A percentile compares a stretch with the other conserved stretches of the same genome.
Conservation (phyloP, 2,797 vertebrate species). For the Poecilia gillii region DNA sequence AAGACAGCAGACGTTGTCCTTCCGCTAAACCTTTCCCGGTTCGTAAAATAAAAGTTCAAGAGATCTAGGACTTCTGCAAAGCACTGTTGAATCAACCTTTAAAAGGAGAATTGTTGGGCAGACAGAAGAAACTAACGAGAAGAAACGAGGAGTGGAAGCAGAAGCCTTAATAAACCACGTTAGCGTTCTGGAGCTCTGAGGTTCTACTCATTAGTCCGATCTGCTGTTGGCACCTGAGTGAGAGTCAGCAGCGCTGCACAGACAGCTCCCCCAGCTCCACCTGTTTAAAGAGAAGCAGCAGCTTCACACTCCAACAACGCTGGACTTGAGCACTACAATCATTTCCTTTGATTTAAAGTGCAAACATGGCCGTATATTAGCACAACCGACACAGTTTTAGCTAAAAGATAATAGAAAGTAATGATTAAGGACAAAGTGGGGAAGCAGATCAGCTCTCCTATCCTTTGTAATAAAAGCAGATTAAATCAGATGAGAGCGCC, state of each 20-base stretch:
- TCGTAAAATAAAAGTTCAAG: background rate
- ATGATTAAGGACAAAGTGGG: background rate
- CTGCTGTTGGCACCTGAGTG: slow-evolving; percentile 69
- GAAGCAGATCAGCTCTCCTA: background rate
- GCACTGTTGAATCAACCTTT: background rate
- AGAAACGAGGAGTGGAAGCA: slow-evolving; percentile 15
- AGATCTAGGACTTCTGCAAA: background rate
- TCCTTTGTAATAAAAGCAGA: background rate
- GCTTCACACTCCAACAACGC: slow-evolving; percentile 4
- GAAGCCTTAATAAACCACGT: slow-evolving; percentile 45
- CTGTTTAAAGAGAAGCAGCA: slow-evolving; percentile 73
- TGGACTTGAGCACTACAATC: background rate
- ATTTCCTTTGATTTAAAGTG: background rate
- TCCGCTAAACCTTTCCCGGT: background rate
- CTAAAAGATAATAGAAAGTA: background rate
- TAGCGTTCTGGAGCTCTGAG: slow-evolving; percentile 39
- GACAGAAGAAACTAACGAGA: background rate
- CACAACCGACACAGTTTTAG: background rate
- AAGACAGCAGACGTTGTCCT: background rate
- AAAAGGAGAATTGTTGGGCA: background rate
- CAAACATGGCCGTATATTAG: background rate
- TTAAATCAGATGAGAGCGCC: slow-evolving; percentile 6
- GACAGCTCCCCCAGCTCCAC: slow-evolving; percentile 51
- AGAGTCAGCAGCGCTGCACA: slow-evolving; percentile 43
- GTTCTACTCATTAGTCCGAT: slow-evolving; percentile 53